phyloP scores from a whole-genome alignment of 1,140 invertebrate species.

The Harlomillsia oculata region DNA sequence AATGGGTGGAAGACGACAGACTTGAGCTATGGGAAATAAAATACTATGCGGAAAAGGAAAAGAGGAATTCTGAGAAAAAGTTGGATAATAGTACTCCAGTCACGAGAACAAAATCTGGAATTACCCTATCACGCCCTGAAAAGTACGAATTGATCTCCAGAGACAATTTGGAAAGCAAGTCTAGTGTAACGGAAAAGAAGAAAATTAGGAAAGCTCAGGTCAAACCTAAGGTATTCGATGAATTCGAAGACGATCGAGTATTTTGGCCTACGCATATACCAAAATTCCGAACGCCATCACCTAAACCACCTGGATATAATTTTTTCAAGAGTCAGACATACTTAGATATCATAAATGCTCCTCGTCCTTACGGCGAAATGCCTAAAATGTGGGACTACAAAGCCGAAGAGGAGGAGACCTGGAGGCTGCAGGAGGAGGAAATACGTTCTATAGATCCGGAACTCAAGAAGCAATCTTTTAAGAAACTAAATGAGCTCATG shows the following conservation, averaged over 20 bases:
- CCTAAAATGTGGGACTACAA: slow-evolving; percentile 58
- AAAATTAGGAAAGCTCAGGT: slow-evolving; percentile 11
- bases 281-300: not conserved
- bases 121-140: slow-evolving; percentile 26
- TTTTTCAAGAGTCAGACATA: not conserved
- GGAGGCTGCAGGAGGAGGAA: no score
- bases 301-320: not conserved
- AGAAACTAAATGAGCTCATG: slow-evolving; percentile 77
- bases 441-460: no score
- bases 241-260: no score
- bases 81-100: not conserved
- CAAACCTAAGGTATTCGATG: not conserved
- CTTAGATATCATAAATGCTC: not conserved
- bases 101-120: slow-evolving; percentile 29
- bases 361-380: no score
- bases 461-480: slow-evolving; percentile 69
- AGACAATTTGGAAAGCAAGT: no score
- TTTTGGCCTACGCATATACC: not conserved
- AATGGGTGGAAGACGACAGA: slow-evolving; percentile 93
- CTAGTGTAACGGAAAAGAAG: no score
- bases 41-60: slow-evolving; percentile 75
- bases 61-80: slow-evolving; percentile 22
- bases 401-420: slow-evolving; percentile 82
- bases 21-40: slow-evolving; percentile 95
- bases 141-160: no score